These are phyloP conservation scores for Rhea pennata DNA, from an alignment of 2,113 vertebrate genomes.

Conservation along the genomic window DNA sequence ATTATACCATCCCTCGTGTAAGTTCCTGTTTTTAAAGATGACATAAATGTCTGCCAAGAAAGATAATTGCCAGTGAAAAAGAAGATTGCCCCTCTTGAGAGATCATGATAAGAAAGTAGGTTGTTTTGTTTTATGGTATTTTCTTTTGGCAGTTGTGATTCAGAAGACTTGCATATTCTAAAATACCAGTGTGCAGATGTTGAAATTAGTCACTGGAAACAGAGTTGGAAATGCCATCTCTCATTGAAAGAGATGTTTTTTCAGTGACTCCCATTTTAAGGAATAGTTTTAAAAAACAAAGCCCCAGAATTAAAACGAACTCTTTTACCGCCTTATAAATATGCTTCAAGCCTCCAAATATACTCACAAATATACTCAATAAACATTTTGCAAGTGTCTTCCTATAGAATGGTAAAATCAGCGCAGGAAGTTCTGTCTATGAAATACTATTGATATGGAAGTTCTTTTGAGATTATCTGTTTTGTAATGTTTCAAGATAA, in stretches of 20 bases:
- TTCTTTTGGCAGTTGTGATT: neutral
- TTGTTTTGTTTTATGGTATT: neutral
- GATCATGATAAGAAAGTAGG: neutral
- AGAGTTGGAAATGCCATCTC: neutral
- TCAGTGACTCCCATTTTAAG: neutral
- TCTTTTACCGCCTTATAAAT: neutral
- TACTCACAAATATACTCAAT: neutral
- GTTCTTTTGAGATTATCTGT: conserved; percentile 8
- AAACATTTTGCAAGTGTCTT: neutral
- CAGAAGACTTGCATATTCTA: neutral
- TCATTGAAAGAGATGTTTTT: neutral
- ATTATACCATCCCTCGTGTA: neutral
- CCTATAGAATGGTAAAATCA: neutral
- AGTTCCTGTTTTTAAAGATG: neutral
- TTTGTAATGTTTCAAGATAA: conserved; percentile 36
- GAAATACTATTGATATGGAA: neutral
- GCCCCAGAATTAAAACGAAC: neutral
- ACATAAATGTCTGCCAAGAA: neutral
- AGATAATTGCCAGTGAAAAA: neutral
- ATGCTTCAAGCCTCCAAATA: neutral
- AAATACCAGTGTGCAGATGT: neutral
- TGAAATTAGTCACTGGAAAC: neutral
- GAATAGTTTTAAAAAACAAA: neutral
- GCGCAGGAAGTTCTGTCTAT: neutral
- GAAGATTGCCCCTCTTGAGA: neutral